Evolutionary conservation across 2,113 vertebrate species (phyloP).

Genomic region (Pampusana beccarii): DNA sequence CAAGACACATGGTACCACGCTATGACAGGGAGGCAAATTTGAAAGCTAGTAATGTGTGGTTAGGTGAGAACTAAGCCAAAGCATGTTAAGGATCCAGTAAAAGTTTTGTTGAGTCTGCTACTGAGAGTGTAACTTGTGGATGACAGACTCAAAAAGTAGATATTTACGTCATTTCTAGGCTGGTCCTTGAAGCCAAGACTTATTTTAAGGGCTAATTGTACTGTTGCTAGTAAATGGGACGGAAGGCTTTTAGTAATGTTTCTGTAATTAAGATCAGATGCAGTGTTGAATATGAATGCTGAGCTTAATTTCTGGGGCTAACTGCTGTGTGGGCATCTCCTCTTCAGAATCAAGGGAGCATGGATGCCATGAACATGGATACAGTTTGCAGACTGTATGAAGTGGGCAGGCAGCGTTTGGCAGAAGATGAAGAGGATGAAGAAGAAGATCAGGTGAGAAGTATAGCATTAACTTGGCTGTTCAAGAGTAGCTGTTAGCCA

Average conservation of each 20-base stretch:
- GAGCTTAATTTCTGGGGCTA: neutral
- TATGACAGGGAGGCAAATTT: neutral
- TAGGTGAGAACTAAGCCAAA: neutral
- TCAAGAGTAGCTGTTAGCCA: neutral
- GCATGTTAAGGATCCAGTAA: neutral
- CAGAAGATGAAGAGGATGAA: slow-evolving; percentile 98
- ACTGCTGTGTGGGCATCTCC: slow-evolving; percentile 1
- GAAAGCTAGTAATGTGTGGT: neutral
- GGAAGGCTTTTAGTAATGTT: neutral
- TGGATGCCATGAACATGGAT: slow-evolving; percentile 96
- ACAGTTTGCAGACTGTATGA: slow-evolving; percentile 98
- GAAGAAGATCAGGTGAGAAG: slow-evolving; percentile 93
- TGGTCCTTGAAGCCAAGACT: neutral
- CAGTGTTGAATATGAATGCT: neutral
- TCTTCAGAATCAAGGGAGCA: slow-evolving; percentile 89
- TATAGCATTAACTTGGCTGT: neutral
- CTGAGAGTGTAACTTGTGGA: neutral
- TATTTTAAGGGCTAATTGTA: neutral
- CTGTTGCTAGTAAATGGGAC: neutral
- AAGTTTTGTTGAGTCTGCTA: neutral
- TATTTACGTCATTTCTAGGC: neutral
- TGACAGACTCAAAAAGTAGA: neutral
- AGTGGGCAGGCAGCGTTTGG: slow-evolving; percentile 94
- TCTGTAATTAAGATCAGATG: neutral
- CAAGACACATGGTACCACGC: neutral